Evolutionary conservation across 1,140 invertebrate species (phyloP).

Genomic region (Palaemon carinicauda): DNA sequence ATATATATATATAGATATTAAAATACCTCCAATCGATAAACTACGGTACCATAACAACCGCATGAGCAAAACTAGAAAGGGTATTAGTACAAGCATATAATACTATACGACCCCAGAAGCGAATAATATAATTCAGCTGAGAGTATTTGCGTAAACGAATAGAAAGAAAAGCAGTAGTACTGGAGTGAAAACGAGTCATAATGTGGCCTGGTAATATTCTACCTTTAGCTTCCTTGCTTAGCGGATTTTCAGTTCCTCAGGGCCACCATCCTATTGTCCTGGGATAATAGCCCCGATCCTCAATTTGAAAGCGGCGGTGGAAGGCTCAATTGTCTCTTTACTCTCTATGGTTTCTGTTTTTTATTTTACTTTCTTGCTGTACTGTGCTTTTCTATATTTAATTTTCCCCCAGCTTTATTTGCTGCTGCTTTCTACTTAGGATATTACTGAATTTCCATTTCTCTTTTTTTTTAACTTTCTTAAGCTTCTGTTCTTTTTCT

Average conservation of each 20-base stretch:
- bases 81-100: too few species aligned
- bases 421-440: background rate
- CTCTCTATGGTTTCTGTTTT: background rate
- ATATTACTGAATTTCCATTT: background rate
- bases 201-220: too few species aligned
- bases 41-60: background rate
- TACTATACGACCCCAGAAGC: background rate
- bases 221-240: too few species aligned
- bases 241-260: too few species aligned
- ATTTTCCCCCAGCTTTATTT: background rate
- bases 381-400: background rate
- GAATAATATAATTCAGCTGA: background rate
- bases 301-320: background rate
- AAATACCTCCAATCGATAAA: background rate
- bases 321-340: background rate
- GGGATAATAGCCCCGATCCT: too few species aligned
- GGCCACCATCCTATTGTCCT: too few species aligned
- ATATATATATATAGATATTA: background rate
- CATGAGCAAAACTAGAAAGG: too few species aligned
- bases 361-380: background rate
- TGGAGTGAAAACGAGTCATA: too few species aligned
- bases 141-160: too few species aligned
- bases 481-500: background rate
- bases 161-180: too few species aligned
- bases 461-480: background rate